Evolutionary conservation across 2,113 vertebrate species (phyloP), one percentile per base, ranked within the genome.

Genomic region (Neodon shergylaensis): DNA sequence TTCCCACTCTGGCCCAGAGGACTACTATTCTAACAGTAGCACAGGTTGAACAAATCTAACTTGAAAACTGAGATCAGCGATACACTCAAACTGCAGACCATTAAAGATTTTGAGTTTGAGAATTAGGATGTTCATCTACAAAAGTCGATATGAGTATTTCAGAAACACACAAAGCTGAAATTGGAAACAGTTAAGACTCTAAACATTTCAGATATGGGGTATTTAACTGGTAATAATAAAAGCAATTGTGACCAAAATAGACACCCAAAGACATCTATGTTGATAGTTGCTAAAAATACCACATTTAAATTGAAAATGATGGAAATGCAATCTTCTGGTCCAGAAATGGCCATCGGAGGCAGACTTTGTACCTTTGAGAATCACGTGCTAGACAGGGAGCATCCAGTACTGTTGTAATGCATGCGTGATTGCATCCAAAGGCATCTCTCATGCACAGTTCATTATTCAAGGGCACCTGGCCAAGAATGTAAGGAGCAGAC

Each of bases 201-300:
- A 66, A 76, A 7, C 17, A 66, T 83, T 84, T 68, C 5, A 66
- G 14, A 44, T 85, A 52, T 68, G 19, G 7, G n/a, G 26, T 19
- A 42, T 3, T 31, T 28, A 82, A 2, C 33, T n/a, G 5, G 36
- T 49, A 77, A 33, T 86, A 88, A 91, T 9, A 73, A 42, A 49
- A 91, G 77, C 2, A 39, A 12, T 21, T 63, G 31, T 79, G 26
- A 90, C 70, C 82, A 85, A 84, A 79, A 93, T 10, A 90, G 63
- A 68, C 7, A 14, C 22, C 14, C 58, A 88, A 93, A 63, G 21
- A 74, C 33, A 61, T 42, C 21, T 16, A 7, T 90, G 77, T 88
- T 92, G n/a, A 92, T 44, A 42, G 3, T n/a, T 90, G 36, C 63
- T 94, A 77, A 86, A 89, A 79, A 95, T 58, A 76, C 28, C 44